Base-by-base conservation (phyloP, 2,888 invertebrate genomes). In the Nomada flava region DNA sequence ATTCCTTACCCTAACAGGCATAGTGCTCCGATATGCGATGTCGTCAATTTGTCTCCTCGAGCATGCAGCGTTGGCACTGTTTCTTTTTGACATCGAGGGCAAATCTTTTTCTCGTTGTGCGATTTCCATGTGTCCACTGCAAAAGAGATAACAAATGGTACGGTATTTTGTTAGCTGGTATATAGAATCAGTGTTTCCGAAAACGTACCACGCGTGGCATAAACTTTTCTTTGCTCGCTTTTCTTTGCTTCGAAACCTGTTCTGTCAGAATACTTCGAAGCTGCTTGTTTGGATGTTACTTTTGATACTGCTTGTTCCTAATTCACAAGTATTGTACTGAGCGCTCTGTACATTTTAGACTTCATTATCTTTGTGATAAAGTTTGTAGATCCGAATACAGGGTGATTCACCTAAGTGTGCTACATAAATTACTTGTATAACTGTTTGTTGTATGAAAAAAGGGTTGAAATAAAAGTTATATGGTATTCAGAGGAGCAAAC, bases 111-210 rank as follows among this genome's bases (percentile, higher is more conserved):
- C 60, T 77, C 86, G 57, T 77, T 68, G 70, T 81, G 81, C 11
- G 79, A 84, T 59, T 81, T 87, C 87, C 87, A 86, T n/a, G 86
- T 87, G 65, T 87, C 87, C 63, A 86, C 87, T 87, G 44, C 59
- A 10, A 13, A 15, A 60, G 11, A 50, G n/a, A 50, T 47, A 55
- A 67, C n/a, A 47, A 64, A 57, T 23, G 29, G 29, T 67, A 44
- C 23, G 55, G 65, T 44, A 57, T 26, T 60, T 72, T 23, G 26
- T 44, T 20, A 7, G 0, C 10, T 26, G 5, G 68, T 36, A 4
- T 42, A 7, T 13, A 13, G 20, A 53, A 42, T 70, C 47, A 26
- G 36, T 47, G 36, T 26, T 36, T 7, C 9, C 18, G 4, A 11
- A 9, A 60, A 72, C 63, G n/a, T 82, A 86, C 86, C 86, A n/a